Conservation (phyloP, 2,113 vertebrate genomes). For the Thunnus maccoyii region DNA sequence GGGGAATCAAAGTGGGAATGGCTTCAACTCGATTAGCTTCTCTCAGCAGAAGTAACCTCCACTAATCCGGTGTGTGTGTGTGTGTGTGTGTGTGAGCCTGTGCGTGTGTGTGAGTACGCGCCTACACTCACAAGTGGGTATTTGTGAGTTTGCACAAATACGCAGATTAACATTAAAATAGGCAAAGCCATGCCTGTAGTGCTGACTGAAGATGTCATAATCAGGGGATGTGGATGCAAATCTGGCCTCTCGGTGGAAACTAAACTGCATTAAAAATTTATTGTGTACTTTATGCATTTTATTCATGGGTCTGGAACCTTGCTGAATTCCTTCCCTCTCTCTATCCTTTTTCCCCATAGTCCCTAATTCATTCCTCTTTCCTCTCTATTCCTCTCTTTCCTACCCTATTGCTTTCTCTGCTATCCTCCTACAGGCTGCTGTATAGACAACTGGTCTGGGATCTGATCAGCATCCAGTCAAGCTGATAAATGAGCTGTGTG, state of each 20-base stretch:
- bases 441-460: conserved; percentile 41
- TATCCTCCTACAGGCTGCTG: conserved; percentile 40
- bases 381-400: conserved; percentile 17
- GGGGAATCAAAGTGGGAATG: conserved; percentile 26
- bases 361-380: conserved; percentile 25
- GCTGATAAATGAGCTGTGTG: conserved; percentile 60
- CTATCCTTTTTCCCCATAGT: conserved; percentile 19
- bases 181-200: conserved; percentile 63
- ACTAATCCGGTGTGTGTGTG: conserved; percentile 25
- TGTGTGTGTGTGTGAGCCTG: conserved; percentile 20
- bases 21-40: conserved; percentile 47
- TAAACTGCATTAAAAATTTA: conserved; percentile 75
- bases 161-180: conserved; percentile 65
- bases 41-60: conserved; percentile 48
- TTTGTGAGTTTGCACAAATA: conserved; percentile 52
- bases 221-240: conserved; percentile 74
- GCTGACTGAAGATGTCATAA: conserved; percentile 74
- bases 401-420: conserved; percentile 29
- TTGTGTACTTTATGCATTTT: conserved; percentile 66
- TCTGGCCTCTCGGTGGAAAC: conserved; percentile 65
- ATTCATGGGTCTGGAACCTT: conserved; percentile 65
- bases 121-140: conserved; percentile 24
- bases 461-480: conserved; percentile 53
- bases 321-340: conserved; percentile 41
- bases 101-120: not conserved